Evolutionary conservation across 2,888 invertebrate species (phyloP), one percentile per base, ranked within the genome.

Genomic region (Cetonia aurata): DNA sequence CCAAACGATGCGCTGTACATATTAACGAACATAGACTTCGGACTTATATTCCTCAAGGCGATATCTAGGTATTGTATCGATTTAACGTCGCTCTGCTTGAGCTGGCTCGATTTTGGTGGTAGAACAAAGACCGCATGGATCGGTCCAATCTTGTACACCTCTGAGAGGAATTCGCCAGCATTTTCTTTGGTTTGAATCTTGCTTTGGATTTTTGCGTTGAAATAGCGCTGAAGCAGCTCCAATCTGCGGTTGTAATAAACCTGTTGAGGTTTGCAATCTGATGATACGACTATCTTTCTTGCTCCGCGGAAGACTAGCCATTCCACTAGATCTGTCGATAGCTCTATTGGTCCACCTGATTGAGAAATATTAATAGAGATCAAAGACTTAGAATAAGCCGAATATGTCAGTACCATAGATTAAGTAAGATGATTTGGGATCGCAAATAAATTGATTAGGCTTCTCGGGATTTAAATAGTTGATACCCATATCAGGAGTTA

Each of bases 301-400:
- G 93, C 96, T 0, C 96, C 96, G 72, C 96, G 88, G 67, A 93
- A 84, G 60, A 96, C 89, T 77, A 98, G 85, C 96, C 96, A 96
- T 79, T 95, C 93, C 0, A 92, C 90, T 59, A 96, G 68, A 72
- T 85, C 83, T 2, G 80, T 78, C 83, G 84, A 85, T 6, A 78
- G 73, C 56, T 83, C 83, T 31, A 80, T 73, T 25, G 74, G 77
- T 41, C 83, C 84, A 70, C 82, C 82, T 82, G 57, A 53, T 74
- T 73, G 52, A 25, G 19, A 17, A 53, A 8, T 12, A 19, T 67
- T 37, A 17, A 44, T n/a, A 37, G 9, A 15, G 6, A 33, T 15
- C 6, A 33, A 52, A 33, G n/a, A 50, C 50, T 65, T 65, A 15
- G 15, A 3, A 65, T 4, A 4, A 25, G 25, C 25, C 1, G 1